Evolutionary conservation across 2,113 vertebrate species (phyloP), one percentile per base, ranked within the genome.

Genomic region (Ctenomys sociabilis): DNA sequence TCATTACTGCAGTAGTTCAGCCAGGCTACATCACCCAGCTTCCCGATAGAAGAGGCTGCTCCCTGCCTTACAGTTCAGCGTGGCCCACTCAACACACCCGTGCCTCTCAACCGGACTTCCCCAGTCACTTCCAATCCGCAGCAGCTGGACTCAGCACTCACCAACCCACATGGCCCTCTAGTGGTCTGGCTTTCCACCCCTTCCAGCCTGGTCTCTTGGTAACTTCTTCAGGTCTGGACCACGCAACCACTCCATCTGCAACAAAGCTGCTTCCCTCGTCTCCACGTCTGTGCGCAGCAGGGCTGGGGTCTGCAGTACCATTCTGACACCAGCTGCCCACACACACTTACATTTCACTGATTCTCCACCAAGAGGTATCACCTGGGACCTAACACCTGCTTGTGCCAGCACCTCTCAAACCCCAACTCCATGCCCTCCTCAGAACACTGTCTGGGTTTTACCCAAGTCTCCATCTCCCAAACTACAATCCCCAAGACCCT

Each of bases 291-390:
- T 2, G 13, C 7, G 30, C 21, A 2, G 0, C 83, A 4, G 7
- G 32, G 83, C 70, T 75, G 21, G 43, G 35, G 57, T 61, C 66
- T 7, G 1, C 7, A 2, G 5, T 2, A 40, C 28, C n/a, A 7
- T 7, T 72, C 30, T 80, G 35, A 66, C 9, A 26, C 37, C 22
- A 10, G 17, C 61, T 22, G 17, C 32, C 61, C 26, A 5, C 5
- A 32, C 30, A 43, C 30, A 28, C 63, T 13, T 8, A 28, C 0
- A 3, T 49, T 64, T 0, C 0, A 4, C 17, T 72, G 30, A 57
- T 2, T 43, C 66, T 17, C 3, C 16, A 8, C 35, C 59, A 45
- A 57, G 45, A 85, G 70, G 14, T 43, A 7, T 7, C 9, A 35
- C 54, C 75, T 52, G 28, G 61, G 40, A 45, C 40, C 37, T 66